These are phyloP conservation scores for Sarcophaga bullata DNA, from an alignment of 1,140 invertebrate species.

Conservation along the genomic window DNA sequence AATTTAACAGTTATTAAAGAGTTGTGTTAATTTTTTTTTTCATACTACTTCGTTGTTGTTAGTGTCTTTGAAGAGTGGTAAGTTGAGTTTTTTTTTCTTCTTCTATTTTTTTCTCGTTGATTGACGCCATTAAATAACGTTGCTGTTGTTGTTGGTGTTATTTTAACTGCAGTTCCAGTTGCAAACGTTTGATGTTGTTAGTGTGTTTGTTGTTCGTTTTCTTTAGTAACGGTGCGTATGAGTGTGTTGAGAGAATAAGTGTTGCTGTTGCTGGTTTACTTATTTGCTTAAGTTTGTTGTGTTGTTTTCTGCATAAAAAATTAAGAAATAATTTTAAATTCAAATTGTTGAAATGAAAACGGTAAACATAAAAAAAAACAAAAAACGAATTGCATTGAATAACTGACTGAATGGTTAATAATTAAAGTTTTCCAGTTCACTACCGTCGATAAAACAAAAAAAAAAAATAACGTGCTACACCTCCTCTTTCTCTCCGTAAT, in stretches of 20 bases:
- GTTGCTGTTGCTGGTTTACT: too few species aligned
- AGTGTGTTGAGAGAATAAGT: too few species aligned
- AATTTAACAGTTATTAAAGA: too few species aligned
- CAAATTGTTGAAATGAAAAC: background rate
- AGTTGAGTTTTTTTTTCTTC: constrained; percentile 8
- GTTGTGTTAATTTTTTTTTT: too few species aligned
- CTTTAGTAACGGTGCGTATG: background rate
- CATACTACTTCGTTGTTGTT: too few species aligned
- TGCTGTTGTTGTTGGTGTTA: background rate
- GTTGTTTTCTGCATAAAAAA: background rate
- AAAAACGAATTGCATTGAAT: too few species aligned
- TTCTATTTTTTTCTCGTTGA: background rate
- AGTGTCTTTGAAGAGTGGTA: too few species aligned
- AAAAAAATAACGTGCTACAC: too few species aligned
- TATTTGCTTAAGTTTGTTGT: background rate
- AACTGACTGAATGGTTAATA: background rate
- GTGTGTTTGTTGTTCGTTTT: background rate
- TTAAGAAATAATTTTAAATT: background rate
- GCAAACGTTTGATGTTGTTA: background rate
- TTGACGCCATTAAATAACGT: background rate
- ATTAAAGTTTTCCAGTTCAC: constrained; percentile 24
- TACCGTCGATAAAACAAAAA: background rate
- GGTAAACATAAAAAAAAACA: background rate
- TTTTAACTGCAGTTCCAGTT: background rate
- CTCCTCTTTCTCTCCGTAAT: too few species aligned